Evolutionary conservation across 1,140 invertebrate species (phyloP), one percentile per base, ranked within the genome.

Genomic region (Lepidurus couesii): DNA sequence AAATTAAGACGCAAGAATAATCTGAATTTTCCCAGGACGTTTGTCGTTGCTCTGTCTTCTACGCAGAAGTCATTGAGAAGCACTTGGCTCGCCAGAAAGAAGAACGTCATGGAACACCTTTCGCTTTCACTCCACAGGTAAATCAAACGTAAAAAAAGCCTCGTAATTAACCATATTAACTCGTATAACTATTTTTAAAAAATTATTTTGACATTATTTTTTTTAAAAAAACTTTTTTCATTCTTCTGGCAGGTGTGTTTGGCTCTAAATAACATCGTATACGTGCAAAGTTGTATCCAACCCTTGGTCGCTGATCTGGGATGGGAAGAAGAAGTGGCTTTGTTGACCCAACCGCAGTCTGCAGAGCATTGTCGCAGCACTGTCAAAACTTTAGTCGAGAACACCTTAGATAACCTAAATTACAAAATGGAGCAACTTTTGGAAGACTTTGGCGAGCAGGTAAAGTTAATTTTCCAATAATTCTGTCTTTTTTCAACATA

Each of bases 201-300:
- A 45, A n/a, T n/a, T 13, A 9, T 1, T 45, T 45, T 45, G 44
- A 13, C 44, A 45, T 9, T 45, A 45, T 9, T 47, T 16, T 47
- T 47, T 47, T 47, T 5, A 2, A 47, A 47, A 5, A 21, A 9
- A 21, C 47, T 44, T n/a, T 78, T 78, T n/a, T 16, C 43, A 45
- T 77, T 82, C 81, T 76, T 80, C 53, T 84, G 86, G 26, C 83
- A 90, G 86, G 93, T 97, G 89, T 98, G 96, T 83, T 90, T 96
- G 34, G 95, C 95, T 0, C 95, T 98, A 74, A 98, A 98, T 86
- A 98, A 98, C 83, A 97, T 98, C 81, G 95, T 98, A 83, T 96
- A 97, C 84, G 95, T 98, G 5, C 88, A 93, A 4, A 90, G 93
- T 81, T 92, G 92, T 11, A 88, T 98, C 77, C 88, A 89, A 73